These are phyloP conservation scores for Zeus faber DNA, from an alignment of 2,113 vertebrate genomes.

Conservation along the genomic window DNA sequence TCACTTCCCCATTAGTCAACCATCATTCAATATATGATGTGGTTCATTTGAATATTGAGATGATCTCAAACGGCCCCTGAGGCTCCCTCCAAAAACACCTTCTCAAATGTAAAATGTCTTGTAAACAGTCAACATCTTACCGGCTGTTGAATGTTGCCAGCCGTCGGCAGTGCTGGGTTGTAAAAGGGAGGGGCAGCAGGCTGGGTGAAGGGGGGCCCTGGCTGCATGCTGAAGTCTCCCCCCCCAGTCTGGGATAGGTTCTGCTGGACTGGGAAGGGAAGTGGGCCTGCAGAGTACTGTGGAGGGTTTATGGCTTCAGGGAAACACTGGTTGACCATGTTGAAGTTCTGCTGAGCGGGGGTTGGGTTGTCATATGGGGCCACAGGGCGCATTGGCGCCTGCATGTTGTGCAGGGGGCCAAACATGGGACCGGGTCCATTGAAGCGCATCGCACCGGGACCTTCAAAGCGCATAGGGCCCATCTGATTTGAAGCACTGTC, in stretches of 20 bases:
- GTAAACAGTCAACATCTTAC: too few relatives aligned
- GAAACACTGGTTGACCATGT: slow-evolving; percentile 74
- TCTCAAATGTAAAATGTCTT: too few relatives aligned
- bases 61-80: too few relatives aligned
- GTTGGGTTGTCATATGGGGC: slow-evolving; percentile 74
- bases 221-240: slow-evolving; percentile 83
- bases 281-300: slow-evolving; percentile 74
- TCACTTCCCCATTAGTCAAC: too few relatives aligned
- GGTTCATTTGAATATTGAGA: too few relatives aligned
- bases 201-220: slow-evolving; percentile 65
- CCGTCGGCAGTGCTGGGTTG: slow-evolving; percentile 76
- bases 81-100: too few relatives aligned
- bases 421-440: slow-evolving; percentile 82
- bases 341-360: slow-evolving; percentile 76
- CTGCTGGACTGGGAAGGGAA: slow-evolving; percentile 76
- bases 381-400: slow-evolving; percentile 75
- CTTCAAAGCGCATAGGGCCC: slow-evolving; percentile 73
- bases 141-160: slow-evolving; percentile 75
- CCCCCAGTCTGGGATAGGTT: slow-evolving; percentile 69
- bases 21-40: too few relatives aligned
- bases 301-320: slow-evolving; percentile 75
- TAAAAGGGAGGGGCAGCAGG: slow-evolving; percentile 69
- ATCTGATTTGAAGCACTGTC: slow-evolving; percentile 60
- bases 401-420: slow-evolving; percentile 55
- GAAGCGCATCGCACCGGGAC: slow-evolving; percentile 70